These are phyloP conservation scores for Lysandra coridon DNA, from an alignment of 2,888 invertebrate genomes.

Conservation along the genomic window DNA sequence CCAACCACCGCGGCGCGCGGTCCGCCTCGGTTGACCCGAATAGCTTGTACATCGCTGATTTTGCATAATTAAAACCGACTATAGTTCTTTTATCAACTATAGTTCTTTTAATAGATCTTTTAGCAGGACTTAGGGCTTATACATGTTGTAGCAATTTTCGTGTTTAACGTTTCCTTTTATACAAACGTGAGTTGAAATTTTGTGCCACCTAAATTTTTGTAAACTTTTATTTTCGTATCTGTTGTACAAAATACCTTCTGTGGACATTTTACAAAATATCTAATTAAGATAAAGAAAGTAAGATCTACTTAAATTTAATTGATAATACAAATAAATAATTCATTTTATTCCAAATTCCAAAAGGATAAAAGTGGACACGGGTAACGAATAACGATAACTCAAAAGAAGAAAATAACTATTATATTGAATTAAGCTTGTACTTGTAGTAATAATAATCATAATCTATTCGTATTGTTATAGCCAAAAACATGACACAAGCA, in stretches of 20 bases:
- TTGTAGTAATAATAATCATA: too few relatives aligned
- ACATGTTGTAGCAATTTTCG: conserved; percentile 33
- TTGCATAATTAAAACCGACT: conserved; percentile 68
- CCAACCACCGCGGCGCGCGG: conserved; percentile 50
- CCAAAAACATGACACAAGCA: not conserved
- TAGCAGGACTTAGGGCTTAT: conserved; percentile 16
- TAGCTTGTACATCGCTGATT: conserved; percentile 61
- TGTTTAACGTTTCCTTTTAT: not conserved
- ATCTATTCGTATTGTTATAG: not conserved
- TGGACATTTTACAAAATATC: not conserved
- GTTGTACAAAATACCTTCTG: not conserved
- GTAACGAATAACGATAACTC: too few relatives aligned
- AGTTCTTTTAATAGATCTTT: conserved; percentile 50
- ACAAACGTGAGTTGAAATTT: not conserved
- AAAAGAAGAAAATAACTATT: too few relatives aligned
- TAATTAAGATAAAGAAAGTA: not conserved
- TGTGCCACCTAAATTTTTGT: not conserved
- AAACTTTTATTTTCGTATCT: not conserved
- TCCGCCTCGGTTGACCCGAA: conserved; percentile 61
- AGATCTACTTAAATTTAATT: not conserved
- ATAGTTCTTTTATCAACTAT: conserved; percentile 56
- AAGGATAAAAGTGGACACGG: too few relatives aligned
- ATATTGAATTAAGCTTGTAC: too few relatives aligned
- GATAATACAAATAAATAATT: too few relatives aligned
- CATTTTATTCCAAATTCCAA: too few relatives aligned